phyloP scores from a whole-genome alignment of 37 sponge, comb jelly and placozoan species.

The Agelas oroides region DNA sequence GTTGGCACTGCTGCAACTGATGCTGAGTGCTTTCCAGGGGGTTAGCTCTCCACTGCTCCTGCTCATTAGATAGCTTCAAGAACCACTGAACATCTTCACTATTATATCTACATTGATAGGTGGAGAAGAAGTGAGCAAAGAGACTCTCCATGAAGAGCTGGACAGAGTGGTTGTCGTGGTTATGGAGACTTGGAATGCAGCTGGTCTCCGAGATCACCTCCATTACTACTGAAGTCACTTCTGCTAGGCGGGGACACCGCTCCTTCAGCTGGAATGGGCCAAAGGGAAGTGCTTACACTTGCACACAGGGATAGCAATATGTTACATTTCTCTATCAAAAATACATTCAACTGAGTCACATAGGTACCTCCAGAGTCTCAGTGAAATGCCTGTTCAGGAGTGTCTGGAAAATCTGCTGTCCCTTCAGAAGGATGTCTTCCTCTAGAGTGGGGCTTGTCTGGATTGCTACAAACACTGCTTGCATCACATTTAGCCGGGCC shows the following conservation, averaged over 20 bases:
- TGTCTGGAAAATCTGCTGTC: conserved; percentile 42
- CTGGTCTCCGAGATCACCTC: conserved; percentile 7
- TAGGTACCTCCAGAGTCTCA: conserved; percentile 34
- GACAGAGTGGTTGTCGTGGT: neutral
- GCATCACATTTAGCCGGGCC: conserved; percentile 61
- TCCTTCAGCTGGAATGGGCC: conserved; percentile 24
- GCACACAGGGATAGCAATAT: too few species aligned
- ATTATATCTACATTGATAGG: neutral
- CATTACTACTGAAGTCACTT: conserved; percentile 25
- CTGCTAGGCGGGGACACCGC: conserved; percentile 4
- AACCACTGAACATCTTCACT: conserved; percentile 45
- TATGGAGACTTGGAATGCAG: too few species aligned
- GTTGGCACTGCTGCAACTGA: too few species aligned
- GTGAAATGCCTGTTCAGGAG: conserved; percentile 49
- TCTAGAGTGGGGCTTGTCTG: conserved; percentile 11
- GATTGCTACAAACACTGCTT: conserved; percentile 45
- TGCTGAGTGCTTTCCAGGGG: neutral
- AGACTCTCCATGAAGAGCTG: conserved; percentile 36
- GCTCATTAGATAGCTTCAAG: conserved; percentile 59
- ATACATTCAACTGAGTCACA: neutral
- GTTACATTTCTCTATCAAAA: too few species aligned
- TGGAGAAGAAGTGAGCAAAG: conserved; percentile 48
- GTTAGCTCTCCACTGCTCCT: conserved; percentile 24
- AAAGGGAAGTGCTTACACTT: too few species aligned
- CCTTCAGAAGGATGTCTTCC: conserved; percentile 12